Percentiles rank a stretch among this genome's conserved stretches.
phyloP scores from a whole-genome alignment of 2,797 vertebrate species.

The Sitta carolinensis region DNA sequence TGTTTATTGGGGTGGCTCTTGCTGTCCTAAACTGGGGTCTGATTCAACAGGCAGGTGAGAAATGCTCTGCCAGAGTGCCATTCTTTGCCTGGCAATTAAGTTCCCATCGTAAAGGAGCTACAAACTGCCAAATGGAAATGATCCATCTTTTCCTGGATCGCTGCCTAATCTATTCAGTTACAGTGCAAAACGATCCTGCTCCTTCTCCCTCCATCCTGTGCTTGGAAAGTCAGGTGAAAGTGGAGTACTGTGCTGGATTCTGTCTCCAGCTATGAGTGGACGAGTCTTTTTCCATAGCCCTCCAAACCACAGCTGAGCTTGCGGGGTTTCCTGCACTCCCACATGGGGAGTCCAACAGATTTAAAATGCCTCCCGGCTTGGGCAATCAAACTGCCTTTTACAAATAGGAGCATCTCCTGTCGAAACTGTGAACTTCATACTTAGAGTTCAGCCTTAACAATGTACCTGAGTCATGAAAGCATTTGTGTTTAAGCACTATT shows the following conservation, averaged over 20 bases:
- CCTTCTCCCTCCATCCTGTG: not conserved
- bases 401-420: not conserved
- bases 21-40: not conserved
- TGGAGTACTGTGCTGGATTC: not conserved
- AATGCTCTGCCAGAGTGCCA: not conserved
- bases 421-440: not conserved
- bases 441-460: not conserved
- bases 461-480: not conserved
- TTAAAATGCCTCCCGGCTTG: not conserved
- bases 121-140: not conserved
- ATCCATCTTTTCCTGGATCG: accelerated
- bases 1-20: not conserved
- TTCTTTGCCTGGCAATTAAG: not conserved
- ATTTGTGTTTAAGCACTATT: not conserved
- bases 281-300: not conserved
- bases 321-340: not conserved
- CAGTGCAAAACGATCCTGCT: not conserved
- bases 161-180: not conserved
- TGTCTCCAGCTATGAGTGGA: not conserved
- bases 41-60: not conserved
- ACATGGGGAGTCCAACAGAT: not conserved
- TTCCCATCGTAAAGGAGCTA: not conserved
- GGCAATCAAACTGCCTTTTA: not conserved
- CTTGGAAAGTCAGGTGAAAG: not conserved
- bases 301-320: not conserved